Percentiles rank a stretch among this genome's conserved stretches.
phyloP scores from a whole-genome alignment of 23 tunicate genomes.

The Diplosoma virens region DNA sequence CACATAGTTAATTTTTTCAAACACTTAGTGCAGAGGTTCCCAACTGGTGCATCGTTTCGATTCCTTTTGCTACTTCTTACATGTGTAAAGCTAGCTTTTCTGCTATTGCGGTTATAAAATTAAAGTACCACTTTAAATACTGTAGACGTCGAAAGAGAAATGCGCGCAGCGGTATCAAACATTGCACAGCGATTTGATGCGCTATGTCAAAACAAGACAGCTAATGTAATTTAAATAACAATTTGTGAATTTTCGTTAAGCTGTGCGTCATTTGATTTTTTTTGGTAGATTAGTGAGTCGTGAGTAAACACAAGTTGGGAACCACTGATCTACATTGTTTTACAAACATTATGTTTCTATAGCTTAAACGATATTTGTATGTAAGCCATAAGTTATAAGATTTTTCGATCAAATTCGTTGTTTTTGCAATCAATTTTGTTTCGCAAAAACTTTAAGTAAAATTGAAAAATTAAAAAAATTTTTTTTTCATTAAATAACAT shows the following conservation, averaged over 20 bases:
- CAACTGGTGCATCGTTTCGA: neutral
- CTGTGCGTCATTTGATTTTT: conserved; percentile 1
- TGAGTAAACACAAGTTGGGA: neutral
- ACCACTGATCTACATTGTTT: neutral
- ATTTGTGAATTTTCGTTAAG: conserved; percentile 2
- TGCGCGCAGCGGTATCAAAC: conserved; percentile 14
- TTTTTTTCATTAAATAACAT: too few species aligned
- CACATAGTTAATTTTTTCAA: too few species aligned
- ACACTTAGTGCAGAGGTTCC: too few species aligned
- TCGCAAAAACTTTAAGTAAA: too few species aligned
- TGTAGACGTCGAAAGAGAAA: neutral
- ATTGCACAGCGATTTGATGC: conserved; percentile 8
- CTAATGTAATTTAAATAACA: neutral
- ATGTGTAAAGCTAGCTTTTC: conserved; percentile 7
- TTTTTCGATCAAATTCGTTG: too few species aligned
- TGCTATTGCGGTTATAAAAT: neutral
- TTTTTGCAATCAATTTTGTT: too few species aligned
- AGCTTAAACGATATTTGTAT: too few species aligned
- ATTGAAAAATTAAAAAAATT: too few species aligned
- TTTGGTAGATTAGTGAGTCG: neutral
- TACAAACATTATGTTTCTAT: too few species aligned
- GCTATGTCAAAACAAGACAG: neutral
- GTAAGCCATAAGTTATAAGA: too few species aligned
- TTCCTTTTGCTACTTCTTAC: neutral
- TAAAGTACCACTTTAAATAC: neutral